A percentile compares a stretch with the other conserved stretches of the same genome.
Conservation (phyloP, 1,140 invertebrate species). For the Drosophila littoralis region DNA sequence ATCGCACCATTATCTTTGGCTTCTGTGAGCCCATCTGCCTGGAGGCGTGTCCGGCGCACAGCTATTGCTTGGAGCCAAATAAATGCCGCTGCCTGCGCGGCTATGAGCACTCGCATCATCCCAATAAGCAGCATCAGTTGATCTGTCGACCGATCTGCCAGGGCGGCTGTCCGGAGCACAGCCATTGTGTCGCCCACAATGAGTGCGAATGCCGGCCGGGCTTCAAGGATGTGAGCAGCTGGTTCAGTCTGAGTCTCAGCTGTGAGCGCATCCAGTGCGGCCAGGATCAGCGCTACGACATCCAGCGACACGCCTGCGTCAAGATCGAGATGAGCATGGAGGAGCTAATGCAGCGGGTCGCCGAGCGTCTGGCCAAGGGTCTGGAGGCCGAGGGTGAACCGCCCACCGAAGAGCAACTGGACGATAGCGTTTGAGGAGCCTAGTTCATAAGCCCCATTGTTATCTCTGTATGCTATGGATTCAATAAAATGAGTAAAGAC, state of each 20-base stretch:
- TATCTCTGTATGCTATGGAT: constrained; percentile 1
- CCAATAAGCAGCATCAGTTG: constrained; percentile 58
- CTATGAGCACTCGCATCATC: constrained; percentile 79
- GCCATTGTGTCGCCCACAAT: constrained; percentile 69
- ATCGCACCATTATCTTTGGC: constrained; percentile 74
- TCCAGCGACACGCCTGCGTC: constrained; percentile 51
- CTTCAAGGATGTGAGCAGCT: constrained; percentile 69
- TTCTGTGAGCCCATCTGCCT: constrained; percentile 73
- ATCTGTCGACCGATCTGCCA: constrained; percentile 70
- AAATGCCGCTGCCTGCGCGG: constrained; percentile 87
- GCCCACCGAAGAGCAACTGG: constrained; percentile 7
- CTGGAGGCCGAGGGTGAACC: constrained; percentile 29
- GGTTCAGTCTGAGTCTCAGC: constrained; percentile 62
- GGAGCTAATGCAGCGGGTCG: constrained; percentile 76
- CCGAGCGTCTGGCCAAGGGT: constrained; percentile 62
- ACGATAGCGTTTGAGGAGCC: not conserved
- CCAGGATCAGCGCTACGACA: constrained; percentile 70
- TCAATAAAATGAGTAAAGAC: constrained; percentile 31
- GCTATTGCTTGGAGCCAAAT: constrained; percentile 86
- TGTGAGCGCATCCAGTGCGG: constrained; percentile 73
- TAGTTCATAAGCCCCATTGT: not conserved
- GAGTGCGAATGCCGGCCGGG: constrained; percentile 70
- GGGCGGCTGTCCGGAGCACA: constrained; percentile 74
- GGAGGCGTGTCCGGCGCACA: constrained; percentile 83
- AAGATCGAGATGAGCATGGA: constrained; percentile 82